Evolutionary conservation across 2,888 invertebrate species (phyloP), one percentile per base, ranked within the genome.

Genomic region (Papilio elwesi): DNA sequence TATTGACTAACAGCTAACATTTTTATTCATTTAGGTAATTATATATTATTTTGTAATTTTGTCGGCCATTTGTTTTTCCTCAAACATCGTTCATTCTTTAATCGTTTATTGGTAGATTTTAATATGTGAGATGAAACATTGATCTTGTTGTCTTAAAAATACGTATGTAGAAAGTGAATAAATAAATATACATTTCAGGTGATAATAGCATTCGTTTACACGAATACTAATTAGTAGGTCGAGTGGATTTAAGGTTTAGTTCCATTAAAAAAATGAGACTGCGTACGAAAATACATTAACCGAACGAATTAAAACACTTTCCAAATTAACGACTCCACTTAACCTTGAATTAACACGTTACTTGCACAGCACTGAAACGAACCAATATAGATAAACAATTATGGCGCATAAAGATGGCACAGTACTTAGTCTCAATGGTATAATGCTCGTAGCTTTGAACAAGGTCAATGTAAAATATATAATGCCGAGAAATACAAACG

Each of bases 381-480:
- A 26, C 26, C 38, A 71, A 49, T 68, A 64, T 55, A 68, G 64
- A 72, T 72, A 72, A 72, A 64, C 48, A 38, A 71, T 70, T 47
- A 66, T 70, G 36, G 63, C 16, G 12, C 68, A 38, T 72, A 68
- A 68, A 73, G 65, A 66, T 73, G 69, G 12, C 57, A 59, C 48
- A 52, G 55, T 67, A 66, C 49, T 67, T 48, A 55, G 49, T 65
- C 53, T 73, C n/a, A n/a, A 38, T 52, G 15, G 16, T 57, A 70
- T 69, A 74, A 69, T n/a, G n/a, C n/a, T n/a, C n/a, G n/a, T 69
- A 69, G 47, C 26, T 62, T 66, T 64, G 62, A 78, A 77, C 78
- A 81, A 83, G 82, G 81, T 81, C 81, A 79, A 63, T 71, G 74
- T 75, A 74, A 78, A 26, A 75, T 71, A 73, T 63, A 76, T 78